A percentile compares a stretch with the other conserved stretches of the same genome.
These are phyloP conservation scores for Ara ararauna DNA, from an alignment of 2,797 vertebrate genomes.

Conservation along the genomic window DNA sequence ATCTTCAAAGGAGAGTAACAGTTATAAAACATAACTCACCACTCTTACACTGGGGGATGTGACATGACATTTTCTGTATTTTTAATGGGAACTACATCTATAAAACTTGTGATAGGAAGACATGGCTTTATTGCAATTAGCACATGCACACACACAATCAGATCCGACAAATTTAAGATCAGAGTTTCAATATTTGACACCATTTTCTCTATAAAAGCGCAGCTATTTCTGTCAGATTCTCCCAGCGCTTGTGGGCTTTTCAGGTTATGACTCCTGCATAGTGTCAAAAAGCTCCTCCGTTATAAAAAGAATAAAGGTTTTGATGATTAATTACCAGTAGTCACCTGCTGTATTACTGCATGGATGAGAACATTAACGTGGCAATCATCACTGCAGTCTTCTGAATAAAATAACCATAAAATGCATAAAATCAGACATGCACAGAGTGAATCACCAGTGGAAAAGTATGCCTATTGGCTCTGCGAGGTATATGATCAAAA, in stretches of 20 bases:
- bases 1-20: neutral
- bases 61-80: neutral
- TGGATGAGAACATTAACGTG: slow-evolving; percentile 32
- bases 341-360: slow-evolving; percentile 22
- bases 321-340: slow-evolving; percentile 45
- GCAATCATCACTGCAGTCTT: slow-evolving; percentile 11
- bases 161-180: neutral
- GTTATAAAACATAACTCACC: neutral
- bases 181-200: neutral
- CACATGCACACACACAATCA: fast-evolving
- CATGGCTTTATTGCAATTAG: neutral
- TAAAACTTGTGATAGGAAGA: neutral
- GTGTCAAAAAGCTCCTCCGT: neutral
- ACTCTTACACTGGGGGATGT: neutral
- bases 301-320: slow-evolving; percentile 17
- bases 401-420: slow-evolving; percentile 35
- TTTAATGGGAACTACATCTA: neutral
- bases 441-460: neutral
- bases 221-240: neutral
- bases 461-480: neutral
- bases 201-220: neutral
- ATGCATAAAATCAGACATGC: neutral
- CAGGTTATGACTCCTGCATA: neutral
- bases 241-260: neutral
- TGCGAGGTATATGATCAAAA: slow-evolving; percentile 16